Percentiles rank a stretch among this genome's conserved stretches.
These are phyloP conservation scores for Drosophila setifemur DNA, from an alignment of 1,140 invertebrate genomes.

Conservation along the genomic window DNA sequence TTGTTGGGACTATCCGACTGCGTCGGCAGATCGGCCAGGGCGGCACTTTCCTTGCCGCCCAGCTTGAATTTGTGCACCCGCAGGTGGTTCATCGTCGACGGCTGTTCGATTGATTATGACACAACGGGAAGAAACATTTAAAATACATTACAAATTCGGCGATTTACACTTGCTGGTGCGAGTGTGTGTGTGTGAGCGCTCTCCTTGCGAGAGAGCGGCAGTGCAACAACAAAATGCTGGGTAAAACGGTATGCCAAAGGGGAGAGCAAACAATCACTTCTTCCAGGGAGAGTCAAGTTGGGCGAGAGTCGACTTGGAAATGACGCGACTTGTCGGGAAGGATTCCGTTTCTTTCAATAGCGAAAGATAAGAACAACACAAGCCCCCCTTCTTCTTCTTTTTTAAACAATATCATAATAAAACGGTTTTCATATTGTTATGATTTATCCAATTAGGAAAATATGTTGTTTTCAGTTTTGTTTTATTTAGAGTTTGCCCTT, in stretches of 20 bases:
- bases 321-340: not conserved
- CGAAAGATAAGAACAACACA: too few species aligned
- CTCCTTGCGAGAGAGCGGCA: not conserved
- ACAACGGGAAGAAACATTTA: not conserved
- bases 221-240: not conserved
- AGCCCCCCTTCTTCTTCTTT: too few species aligned
- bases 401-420: too few species aligned
- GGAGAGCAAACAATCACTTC: constrained; percentile 8
- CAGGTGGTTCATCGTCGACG: constrained; percentile 73
- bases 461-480: too few species aligned
- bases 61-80: constrained; percentile 76
- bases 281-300: not conserved
- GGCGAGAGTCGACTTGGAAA: not conserved
- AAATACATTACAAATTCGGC: constrained; percentile 8
- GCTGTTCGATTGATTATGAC: constrained; percentile 11
- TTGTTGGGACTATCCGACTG: constrained; percentile 12
- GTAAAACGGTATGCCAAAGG: not conserved
- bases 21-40: constrained; percentile 41
- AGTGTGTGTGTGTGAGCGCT: not conserved
- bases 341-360: not conserved
- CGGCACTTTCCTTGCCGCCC: constrained; percentile 57
- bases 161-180: not conserved
- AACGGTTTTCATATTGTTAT: too few species aligned
- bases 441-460: too few species aligned
- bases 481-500: too few species aligned